A percentile compares a stretch with the other conserved stretches of the same genome.
phyloP scores from a whole-genome alignment of 1,140 invertebrate genomes.

The Agrypnia vestita region DNA sequence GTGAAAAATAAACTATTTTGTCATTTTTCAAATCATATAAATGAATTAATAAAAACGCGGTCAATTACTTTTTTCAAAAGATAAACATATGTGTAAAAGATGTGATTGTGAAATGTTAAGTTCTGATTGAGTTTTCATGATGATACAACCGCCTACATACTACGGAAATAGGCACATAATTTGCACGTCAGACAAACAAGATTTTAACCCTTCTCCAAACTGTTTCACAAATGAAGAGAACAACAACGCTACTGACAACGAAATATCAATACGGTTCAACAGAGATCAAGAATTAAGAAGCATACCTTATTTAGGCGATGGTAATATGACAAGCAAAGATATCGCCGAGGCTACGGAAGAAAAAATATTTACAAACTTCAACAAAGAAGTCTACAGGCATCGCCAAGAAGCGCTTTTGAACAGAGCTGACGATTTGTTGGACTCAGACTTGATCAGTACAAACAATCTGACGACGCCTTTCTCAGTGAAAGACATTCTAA shows the following conservation, averaged over 20 bases:
- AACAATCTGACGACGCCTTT: conserved; percentile 73
- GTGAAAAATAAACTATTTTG: too few relatives aligned
- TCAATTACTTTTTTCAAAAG: too few relatives aligned
- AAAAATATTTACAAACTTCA: not conserved
- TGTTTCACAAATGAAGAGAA: not conserved
- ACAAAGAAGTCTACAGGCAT: not conserved
- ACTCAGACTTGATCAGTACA: conserved; percentile 32
- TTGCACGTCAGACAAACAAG: conserved; percentile 35
- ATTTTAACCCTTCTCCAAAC: not conserved
- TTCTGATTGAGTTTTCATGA: conserved; percentile 18
- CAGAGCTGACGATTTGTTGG: conserved; percentile 23
- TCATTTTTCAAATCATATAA: too few relatives aligned
- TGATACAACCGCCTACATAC: conserved; percentile 58
- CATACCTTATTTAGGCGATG: conserved; percentile 11
- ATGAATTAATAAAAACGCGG: too few relatives aligned
- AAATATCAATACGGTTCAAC: not conserved
- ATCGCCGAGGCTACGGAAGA: not conserved
- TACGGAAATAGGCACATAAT: conserved; percentile 58
- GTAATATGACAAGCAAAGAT: conserved; percentile 4
- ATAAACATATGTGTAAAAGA: too few relatives aligned
- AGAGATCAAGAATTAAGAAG: not conserved
- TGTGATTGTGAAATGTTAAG: not conserved
- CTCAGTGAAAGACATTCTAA: conserved; percentile 80
- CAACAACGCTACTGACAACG: too few relatives aligned
- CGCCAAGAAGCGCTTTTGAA: not conserved